A percentile compares a stretch with the other conserved stretches of the same genome.
phyloP scores from a whole-genome alignment of 2,888 invertebrate genomes.

The Parelbella ahira region DNA sequence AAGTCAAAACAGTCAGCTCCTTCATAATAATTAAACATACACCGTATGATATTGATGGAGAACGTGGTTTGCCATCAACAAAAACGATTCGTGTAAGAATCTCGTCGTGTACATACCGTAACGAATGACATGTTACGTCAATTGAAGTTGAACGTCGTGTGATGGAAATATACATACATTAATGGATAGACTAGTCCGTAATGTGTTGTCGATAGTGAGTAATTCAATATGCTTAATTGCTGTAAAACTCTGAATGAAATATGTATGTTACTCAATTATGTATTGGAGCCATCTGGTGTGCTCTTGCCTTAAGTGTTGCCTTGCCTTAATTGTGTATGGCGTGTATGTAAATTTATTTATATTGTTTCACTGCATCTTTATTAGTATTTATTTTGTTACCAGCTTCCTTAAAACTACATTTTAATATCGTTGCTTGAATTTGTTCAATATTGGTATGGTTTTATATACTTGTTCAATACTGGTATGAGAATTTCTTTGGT shows the following conservation, averaged over 20 bases:
- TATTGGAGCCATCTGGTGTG: conserved; percentile 2
- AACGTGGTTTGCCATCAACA: not conserved
- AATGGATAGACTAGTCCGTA: not conserved
- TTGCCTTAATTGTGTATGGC: no score
- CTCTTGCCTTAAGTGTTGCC: conserved; percentile 1
- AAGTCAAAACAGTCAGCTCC: no score
- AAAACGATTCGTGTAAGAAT: conserved; percentile 3
- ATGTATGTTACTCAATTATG: conserved; percentile 1
- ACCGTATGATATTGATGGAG: conserved; percentile 2
- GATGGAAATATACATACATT: conserved; percentile 35
- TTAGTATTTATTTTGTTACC: no score
- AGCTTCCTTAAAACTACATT: no score
- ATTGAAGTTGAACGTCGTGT: conserved; percentile 37
- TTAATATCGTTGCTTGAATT: no score
- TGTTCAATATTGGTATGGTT: no score
- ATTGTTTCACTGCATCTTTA: no score
- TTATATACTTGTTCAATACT: no score
- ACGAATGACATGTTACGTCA: conserved; percentile 36
- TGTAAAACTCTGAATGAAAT: not conserved
- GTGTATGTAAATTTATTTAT: no score
- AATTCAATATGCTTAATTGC: conserved; percentile 2
- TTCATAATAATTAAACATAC: not conserved
- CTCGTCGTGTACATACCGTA: conserved; percentile 36
- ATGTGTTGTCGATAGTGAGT: conserved; percentile 2
- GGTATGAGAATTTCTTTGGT: no score